Base-by-base conservation (phyloP, 2,888 invertebrate genomes). In the Parthenolecanium corni region DNA sequence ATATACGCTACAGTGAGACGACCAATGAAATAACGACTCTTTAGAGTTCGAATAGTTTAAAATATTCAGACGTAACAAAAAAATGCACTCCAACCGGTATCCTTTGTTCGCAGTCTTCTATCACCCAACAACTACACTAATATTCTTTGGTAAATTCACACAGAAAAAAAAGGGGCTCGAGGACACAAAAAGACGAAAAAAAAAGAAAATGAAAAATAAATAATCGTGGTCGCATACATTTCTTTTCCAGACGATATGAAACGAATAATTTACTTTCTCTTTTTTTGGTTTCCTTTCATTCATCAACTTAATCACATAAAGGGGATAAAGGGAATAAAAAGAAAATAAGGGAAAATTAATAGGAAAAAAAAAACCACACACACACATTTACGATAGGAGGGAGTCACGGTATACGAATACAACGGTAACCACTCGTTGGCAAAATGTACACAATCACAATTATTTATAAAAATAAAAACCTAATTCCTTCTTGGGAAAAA, bases 371-470 rank as follows among this genome's bases (percentile, higher is more conserved):
- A 38, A 20, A 20, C n/a, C 11, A 11, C n/a, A 18, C 20, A 20
- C n/a, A n/a, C n/a, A 46, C 18, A 46, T 46, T 38, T 12, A 14
- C 9, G 14, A 42, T 42, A 42, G n/a, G 14, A 18, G 44, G 31
- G 9, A 31, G 5, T 42, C 4, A 16, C 44, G 44, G 44, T 42
- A 31, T 31, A 31, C 31, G 36, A 47, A 47, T 47, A 47, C 49
- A 49, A 49, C 47, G 31, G 49, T 36, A 38, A 58, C 58, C 36
- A 58, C 36, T 18, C 42, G 47, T 49, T n/a, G 21, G 25, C 47
- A 47, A 58, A 49, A 47, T 49, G 49, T 49, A 49, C 23, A 47
- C 23, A 46, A 57, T 46, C 52, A 52, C 52, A 52, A 47, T 46
- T 46, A 47, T 46, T 49, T 47, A 36, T 46, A 23, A 18, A 44